A percentile compares a stretch with the other conserved stretches of the same genome.
These are phyloP conservation scores for Nesometra sesokonis DNA, from an alignment of 35 echinoderm and acorn worm species.

Conservation along the genomic window DNA sequence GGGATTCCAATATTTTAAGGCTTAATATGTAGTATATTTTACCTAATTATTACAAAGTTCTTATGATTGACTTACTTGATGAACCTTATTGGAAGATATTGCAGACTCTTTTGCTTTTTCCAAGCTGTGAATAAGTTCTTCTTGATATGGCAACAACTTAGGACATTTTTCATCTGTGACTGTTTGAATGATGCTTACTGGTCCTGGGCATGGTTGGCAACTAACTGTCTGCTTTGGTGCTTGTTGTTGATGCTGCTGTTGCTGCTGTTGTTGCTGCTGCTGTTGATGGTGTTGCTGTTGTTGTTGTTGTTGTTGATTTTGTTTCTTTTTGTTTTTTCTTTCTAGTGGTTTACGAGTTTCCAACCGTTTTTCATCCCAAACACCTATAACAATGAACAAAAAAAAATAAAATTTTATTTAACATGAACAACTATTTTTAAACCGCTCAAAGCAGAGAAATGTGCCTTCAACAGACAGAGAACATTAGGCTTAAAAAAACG, in stretches of 20 bases:
- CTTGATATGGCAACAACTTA: slow-evolving; percentile 61
- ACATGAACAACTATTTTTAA: no score
- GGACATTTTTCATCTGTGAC: slow-evolving; percentile 10
- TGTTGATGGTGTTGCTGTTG: slow-evolving; percentile 39
- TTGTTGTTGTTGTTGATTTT: slow-evolving; percentile 24
- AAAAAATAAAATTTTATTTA: neutral
- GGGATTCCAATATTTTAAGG: no score
- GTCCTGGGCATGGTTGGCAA: neutral
- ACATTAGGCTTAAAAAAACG: no score
- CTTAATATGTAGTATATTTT: no score
- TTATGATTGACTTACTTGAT: slow-evolving; percentile 41
- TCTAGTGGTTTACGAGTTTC: slow-evolving; percentile 94
- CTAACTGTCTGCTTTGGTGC: neutral
- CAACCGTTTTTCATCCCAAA: slow-evolving; percentile 97
- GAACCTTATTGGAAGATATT: slow-evolving; percentile 24
- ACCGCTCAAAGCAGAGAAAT: no score
- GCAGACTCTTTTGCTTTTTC: slow-evolving; percentile 66
- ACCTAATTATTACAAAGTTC: no score
- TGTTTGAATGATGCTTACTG: neutral
- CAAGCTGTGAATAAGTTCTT: slow-evolving; percentile 56
- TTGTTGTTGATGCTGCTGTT: neutral
- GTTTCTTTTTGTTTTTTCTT: slow-evolving; percentile 94
- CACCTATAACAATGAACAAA: slow-evolving; percentile 26
- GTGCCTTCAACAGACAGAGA: no score
- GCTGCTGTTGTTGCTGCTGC: slow-evolving; percentile 22